These are phyloP conservation scores for Ovis canadensis DNA, from an alignment of 2,113 vertebrate genomes.

Conservation along the genomic window DNA sequence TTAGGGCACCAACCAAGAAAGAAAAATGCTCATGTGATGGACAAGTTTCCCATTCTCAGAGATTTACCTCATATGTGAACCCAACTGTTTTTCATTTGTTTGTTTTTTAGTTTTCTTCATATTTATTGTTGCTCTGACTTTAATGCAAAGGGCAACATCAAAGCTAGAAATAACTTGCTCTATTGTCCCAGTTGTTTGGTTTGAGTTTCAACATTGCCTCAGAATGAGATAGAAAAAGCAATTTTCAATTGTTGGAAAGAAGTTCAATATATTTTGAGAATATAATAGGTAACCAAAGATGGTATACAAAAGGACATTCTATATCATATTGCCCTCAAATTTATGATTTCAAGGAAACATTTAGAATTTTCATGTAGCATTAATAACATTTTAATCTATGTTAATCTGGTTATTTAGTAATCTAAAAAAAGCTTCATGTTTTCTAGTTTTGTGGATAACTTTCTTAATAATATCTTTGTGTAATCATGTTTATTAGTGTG, in stretches of 20 bases:
- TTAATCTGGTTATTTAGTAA: background rate
- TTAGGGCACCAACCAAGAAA: background rate
- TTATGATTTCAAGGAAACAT: background rate
- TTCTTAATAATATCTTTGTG: background rate
- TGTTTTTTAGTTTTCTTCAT: background rate
- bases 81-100: background rate
- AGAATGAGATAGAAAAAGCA: background rate
- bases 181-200: background rate
- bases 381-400: background rate
- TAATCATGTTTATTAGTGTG: background rate
- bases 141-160: background rate
- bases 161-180: background rate
- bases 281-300: background rate
- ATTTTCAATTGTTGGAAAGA: background rate
- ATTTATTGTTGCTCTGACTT: background rate
- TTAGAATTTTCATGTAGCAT: background rate
- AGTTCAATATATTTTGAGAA: background rate
- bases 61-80: background rate
- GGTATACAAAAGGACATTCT: background rate
- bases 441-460: background rate
- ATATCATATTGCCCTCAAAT: background rate
- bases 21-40: background rate
- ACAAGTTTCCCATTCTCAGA: background rate
- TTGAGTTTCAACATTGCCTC: background rate
- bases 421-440: background rate